These are phyloP conservation scores for Tenthredo mesomela DNA, from an alignment of 2,888 invertebrate genomes.

Conservation along the genomic window DNA sequence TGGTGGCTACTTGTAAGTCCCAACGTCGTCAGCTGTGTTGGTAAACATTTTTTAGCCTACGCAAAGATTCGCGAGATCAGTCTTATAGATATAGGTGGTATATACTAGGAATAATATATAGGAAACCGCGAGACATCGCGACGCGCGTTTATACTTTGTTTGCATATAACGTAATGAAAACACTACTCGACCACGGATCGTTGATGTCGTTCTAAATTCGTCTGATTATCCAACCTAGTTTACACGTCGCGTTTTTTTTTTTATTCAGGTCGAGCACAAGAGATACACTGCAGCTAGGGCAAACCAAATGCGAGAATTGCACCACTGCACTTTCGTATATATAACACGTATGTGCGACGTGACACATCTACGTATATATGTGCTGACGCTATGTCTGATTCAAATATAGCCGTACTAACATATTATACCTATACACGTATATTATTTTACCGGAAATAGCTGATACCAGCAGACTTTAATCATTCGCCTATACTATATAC, in stretches of 20 bases:
- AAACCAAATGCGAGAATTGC: not conserved
- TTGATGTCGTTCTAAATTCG: slow-evolving; percentile 19
- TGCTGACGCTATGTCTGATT: not conserved
- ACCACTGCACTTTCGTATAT: not conserved
- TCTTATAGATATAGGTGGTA: no score
- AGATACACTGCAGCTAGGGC: not conserved
- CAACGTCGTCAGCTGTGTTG: not conserved
- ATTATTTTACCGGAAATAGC: not conserved
- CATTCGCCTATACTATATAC: not conserved
- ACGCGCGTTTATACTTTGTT: slow-evolving; percentile 9
- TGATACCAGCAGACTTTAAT: not conserved
- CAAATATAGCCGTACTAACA: not conserved
- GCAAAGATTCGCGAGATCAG: not conserved
- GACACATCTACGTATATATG: not conserved
- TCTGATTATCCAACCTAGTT: slow-evolving; percentile 27
- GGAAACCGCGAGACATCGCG: slow-evolving; percentile 9
- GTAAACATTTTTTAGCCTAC: slow-evolving; percentile 1
- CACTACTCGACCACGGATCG: not conserved
- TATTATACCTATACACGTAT: not conserved
- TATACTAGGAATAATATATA: not conserved
- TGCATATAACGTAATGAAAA: not conserved
- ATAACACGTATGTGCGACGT: not conserved
- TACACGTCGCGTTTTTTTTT: not conserved
- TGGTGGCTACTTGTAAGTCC: not conserved
- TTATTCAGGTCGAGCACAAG: slow-evolving; percentile 8